A percentile compares a stretch with the other conserved stretches of the same genome.
Evolutionary conservation across 1,140 invertebrate species (phyloP).

Genomic region (Megathymus violae): DNA sequence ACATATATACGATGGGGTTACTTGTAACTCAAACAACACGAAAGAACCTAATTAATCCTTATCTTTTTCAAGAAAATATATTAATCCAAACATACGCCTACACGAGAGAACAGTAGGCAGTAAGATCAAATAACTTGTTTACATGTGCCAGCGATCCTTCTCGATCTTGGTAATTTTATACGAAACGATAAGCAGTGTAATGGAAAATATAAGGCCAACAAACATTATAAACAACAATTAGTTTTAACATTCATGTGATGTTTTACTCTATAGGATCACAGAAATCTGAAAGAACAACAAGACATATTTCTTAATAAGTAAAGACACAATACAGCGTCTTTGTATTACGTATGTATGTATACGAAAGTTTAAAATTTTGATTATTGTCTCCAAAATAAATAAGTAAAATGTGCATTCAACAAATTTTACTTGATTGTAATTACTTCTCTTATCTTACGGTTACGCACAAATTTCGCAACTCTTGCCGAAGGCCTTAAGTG

Average conservation of each 20-base stretch:
- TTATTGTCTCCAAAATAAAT: too few relatives aligned
- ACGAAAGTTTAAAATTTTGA: too few relatives aligned
- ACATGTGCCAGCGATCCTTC: constrained; percentile 28
- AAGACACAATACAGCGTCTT: too few relatives aligned
- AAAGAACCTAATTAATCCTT: constrained; percentile 42
- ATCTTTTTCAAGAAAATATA: constrained; percentile 46
- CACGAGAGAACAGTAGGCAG: constrained; percentile 28
- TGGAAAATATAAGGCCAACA: constrained; percentile 21
- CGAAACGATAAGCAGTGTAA: constrained; percentile 38
- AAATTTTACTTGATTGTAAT: too few relatives aligned
- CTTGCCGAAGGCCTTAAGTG: too few relatives aligned
- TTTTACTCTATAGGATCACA: background rate
- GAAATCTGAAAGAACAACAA: too few relatives aligned
- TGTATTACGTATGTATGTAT: too few relatives aligned
- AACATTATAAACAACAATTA: background rate
- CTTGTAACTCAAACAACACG: constrained; percentile 8
- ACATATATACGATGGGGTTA: background rate
- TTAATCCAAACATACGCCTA: constrained; percentile 37
- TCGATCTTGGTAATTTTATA: constrained; percentile 36
- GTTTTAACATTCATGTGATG: background rate
- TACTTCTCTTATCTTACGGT: too few relatives aligned
- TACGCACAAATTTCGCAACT: too few relatives aligned
- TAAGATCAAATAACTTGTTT: constrained; percentile 45
- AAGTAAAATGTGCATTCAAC: too few relatives aligned
- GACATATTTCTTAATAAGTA: too few relatives aligned